Percentiles rank a stretch among this genome's conserved stretches.
phyloP scores from a whole-genome alignment of 1,140 invertebrate species.

The Pogonus chalceus region DNA sequence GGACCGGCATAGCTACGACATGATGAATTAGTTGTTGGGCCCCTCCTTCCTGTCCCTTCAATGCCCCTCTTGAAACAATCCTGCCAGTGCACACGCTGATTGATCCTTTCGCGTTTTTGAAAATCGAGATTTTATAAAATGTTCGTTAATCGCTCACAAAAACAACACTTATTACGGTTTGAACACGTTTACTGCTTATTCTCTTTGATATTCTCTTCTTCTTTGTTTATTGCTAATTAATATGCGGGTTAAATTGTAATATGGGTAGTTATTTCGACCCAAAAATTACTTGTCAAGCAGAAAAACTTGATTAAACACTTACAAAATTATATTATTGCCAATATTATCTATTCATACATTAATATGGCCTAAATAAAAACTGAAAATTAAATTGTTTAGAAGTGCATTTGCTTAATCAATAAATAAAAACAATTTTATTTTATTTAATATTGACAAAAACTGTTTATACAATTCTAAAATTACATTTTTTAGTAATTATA shows the following conservation, averaged over 20 bases:
- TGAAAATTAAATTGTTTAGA: too few relatives aligned
- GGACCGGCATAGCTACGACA: constrained; percentile 14
- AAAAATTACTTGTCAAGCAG: neutral
- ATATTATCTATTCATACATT: too few relatives aligned
- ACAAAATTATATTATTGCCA: too few relatives aligned
- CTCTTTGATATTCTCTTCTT: neutral
- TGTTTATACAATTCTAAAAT: too few relatives aligned
- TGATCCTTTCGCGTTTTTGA: constrained; percentile 3
- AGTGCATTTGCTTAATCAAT: too few relatives aligned
- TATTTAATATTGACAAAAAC: too few relatives aligned
- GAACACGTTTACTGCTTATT: neutral
- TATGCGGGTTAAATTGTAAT: neutral
- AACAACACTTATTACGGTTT: neutral
- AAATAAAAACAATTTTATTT: too few relatives aligned
- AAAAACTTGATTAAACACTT: too few relatives aligned
- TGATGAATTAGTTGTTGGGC: constrained; percentile 20
- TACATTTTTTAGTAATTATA: too few relatives aligned
- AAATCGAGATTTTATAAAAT: neutral
- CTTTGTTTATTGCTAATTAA: neutral
- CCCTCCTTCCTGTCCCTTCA: neutral
- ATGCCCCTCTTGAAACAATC: neutral
- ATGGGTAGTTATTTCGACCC: neutral
- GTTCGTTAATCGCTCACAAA: neutral
- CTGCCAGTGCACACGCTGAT: neutral
- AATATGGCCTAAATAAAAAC: too few relatives aligned